Evolutionary conservation across 2,113 vertebrate species (phyloP).

Genomic region (Pelecanoides urinatrix): DNA sequence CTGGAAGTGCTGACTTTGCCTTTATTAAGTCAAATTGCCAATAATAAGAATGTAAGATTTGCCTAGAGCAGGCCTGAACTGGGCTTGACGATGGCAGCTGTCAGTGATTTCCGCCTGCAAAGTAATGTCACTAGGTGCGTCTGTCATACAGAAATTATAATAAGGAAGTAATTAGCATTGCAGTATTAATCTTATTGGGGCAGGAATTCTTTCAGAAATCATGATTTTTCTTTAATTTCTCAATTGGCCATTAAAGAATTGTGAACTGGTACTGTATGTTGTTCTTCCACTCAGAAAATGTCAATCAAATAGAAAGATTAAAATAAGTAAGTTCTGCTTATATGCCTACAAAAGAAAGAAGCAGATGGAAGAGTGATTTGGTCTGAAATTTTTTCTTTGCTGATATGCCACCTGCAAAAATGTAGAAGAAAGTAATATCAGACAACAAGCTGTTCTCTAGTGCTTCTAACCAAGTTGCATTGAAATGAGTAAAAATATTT

Average conservation of each 20-base stretch:
- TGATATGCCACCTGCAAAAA: neutral
- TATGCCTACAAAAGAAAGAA: slow-evolving; percentile 9
- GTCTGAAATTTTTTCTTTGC: neutral
- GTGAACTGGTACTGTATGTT: neutral
- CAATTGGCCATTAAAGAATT: slow-evolving; percentile 23
- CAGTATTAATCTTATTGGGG: slow-evolving; percentile 17
- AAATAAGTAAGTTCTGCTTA: slow-evolving; percentile 15
- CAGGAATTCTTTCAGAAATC: slow-evolving; percentile 28
- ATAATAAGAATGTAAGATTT: neutral
- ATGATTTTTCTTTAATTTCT: slow-evolving; percentile 40
- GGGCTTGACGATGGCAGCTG: slow-evolving; percentile 10
- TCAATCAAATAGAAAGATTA: slow-evolving; percentile 37
- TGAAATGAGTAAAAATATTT: neutral
- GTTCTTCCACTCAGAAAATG: slow-evolving; percentile 11
- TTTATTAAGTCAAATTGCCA: neutral
- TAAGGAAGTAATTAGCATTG: slow-evolving; percentile 21
- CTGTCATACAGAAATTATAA: slow-evolving; percentile 10
- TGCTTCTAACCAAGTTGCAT: neutral
- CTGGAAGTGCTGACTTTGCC: neutral
- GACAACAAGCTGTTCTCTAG: neutral
- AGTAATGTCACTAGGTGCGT: neutral
- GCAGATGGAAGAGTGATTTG: slow-evolving; percentile 29
- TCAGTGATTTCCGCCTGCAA: slow-evolving; percentile 9
- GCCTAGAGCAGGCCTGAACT: neutral
- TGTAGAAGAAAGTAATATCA: slow-evolving; percentile 3